A percentile compares a stretch with the other conserved stretches of the same genome.
Evolutionary conservation across 2,888 invertebrate genomes (phyloP).

Genomic region (Gerris lacustris): DNA sequence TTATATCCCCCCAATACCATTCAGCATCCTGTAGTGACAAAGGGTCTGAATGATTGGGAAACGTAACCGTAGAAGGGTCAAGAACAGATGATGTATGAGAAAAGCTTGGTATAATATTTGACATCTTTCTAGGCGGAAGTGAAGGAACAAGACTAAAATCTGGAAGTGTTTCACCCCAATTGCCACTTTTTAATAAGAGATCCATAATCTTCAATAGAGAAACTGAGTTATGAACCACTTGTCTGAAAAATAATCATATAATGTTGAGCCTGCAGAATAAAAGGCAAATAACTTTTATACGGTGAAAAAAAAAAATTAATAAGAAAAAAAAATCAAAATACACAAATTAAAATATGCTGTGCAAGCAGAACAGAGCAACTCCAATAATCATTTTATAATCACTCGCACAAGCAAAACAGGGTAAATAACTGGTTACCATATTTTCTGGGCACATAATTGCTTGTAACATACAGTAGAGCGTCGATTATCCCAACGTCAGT

Average conservation of each 20-base stretch:
- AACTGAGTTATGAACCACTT: constrained; percentile 61
- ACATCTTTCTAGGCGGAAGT: constrained; percentile 50
- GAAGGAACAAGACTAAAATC: constrained; percentile 52
- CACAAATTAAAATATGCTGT: not conserved
- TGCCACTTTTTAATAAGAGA: constrained; percentile 51
- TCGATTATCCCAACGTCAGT: too few relatives aligned
- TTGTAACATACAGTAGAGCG: too few relatives aligned
- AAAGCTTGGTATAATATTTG: constrained; percentile 30
- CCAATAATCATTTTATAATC: too few relatives aligned
- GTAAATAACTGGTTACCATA: too few relatives aligned
- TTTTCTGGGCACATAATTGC: too few relatives aligned
- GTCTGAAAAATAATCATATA: constrained; percentile 40
- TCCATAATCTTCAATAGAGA: constrained; percentile 60
- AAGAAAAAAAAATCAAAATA: not conserved
- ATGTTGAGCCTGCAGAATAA: too few relatives aligned
- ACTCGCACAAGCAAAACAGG: too few relatives aligned
- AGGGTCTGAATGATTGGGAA: constrained; percentile 18
- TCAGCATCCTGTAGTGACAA: constrained; percentile 58
- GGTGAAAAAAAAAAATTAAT: constrained; percentile 7
- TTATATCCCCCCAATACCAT: constrained; percentile 96
- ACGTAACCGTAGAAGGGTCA: constrained; percentile 15
- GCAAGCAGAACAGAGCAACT: too few relatives aligned
- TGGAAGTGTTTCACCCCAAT: constrained; percentile 55
- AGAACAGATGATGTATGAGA: constrained; percentile 15
- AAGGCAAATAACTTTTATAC: too few relatives aligned